Evolutionary conservation across 1,140 invertebrate genomes (phyloP), one percentile per base, ranked within the genome.

Genomic region (Drosophila littoralis): DNA sequence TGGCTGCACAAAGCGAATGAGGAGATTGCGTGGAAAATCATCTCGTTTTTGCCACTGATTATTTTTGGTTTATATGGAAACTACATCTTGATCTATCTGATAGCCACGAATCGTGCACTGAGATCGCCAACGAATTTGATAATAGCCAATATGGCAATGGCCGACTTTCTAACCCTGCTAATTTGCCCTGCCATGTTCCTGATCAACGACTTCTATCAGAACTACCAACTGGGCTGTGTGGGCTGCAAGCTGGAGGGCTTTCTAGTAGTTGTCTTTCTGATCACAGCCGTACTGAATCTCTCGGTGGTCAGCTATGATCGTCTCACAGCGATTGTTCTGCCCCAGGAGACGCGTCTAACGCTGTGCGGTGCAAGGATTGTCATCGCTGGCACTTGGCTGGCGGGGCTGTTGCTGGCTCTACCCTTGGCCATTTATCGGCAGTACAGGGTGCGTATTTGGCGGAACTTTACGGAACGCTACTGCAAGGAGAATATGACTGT

Each of bases 301-400:
- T 95, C 96, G 13, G 93, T 95, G 5, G 96, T 98, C 35, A 97
- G 96, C n/a, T 95, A 97, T 60, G 96, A 98, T 90, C 93, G 97
- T 17, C 93, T 97, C 12, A 95, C 96, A 7, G 96, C 96, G 6
- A 96, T 97, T 28, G 95, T 96, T 0, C 93, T 96, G 69, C 96
- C 96, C 10, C 92, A 94, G 81, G 94, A 96, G 82, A 94, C 94
- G 6, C 93, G 95, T 77, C 91, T 96, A 75, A 95, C 94, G 0
- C 93, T 93, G 36, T 92, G 92, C 6, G 93, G 92, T 42, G 94
- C 95, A 5, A 94, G 94, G 52, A 93, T 95, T 72, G 92, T 95
- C 12, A 94, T 96, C 54, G 76, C 93, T 1, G 75, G 94, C n/a
- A 94, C 95, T 4, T 97, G 97, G 97, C 65, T 96, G 0, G 78